Base-by-base conservation (phyloP, 2,113 vertebrate genomes). In the Hoplias malabaricus region DNA sequence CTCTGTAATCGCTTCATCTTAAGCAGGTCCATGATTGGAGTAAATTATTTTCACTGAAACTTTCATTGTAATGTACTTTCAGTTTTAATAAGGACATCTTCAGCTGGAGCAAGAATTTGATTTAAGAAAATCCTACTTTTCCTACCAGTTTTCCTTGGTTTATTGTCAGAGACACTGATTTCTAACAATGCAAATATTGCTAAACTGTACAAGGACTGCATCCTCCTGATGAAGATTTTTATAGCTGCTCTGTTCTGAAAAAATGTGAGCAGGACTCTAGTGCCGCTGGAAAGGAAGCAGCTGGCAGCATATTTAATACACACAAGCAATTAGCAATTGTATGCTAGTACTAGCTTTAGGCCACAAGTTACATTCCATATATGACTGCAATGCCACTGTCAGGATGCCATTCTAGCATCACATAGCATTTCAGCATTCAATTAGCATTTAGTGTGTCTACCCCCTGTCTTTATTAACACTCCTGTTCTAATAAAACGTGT, bases 181-280 rank as follows among this genome's bases (percentile, higher is more conserved):
- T 21, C 31, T 29, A 69, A 61, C 69, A n/a, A 69, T 69, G 54
- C 66, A 68, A 68, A 59, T 69, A 77, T 27, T 59, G 65, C 27
- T n/a, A 36, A 68, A 77, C 13, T 10, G 33, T 43, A 43, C 19
- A 27, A 25, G 54, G 40, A 63, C 43, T 68, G 40, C 57, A 43
- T 36, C 36, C 25, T 56, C 48, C 13, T 40, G 48, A 67, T 33
- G 19, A 76, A 76, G 54, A 23, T 43, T 23, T 38, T 69, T 69
- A 43, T n/a, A 59, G 23, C 48, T 76, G 63, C 36, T 76, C 73
- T 29, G 74, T 0, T 5, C 25, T 74, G 13, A 2, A 56, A 40
- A 34, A 46, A 77, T 12, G 14, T 38, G 33, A 34, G 14, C 61
- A 27, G n/a, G 3, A 54, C 73, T 40, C 14, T 67, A 38, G 43